Base-by-base conservation (phyloP, 2,888 invertebrate genomes). In the Augiades crinisus region DNA sequence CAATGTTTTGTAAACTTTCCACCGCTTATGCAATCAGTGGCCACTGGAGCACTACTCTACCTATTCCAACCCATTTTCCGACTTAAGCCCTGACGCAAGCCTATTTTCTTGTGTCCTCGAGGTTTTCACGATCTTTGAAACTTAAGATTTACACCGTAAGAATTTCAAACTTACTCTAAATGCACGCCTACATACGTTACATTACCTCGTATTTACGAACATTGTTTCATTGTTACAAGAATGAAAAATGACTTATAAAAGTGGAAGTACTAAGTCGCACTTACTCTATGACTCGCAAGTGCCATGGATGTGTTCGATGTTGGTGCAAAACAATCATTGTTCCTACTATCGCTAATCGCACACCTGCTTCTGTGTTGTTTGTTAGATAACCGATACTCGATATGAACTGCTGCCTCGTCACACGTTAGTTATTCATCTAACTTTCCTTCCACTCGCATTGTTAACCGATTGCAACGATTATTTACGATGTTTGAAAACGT, bases 291-390 rank as follows among this genome's bases (percentile, higher is more conserved):
- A 12, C 1, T 12, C 30, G 12, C 30, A 30, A 30, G 30, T 30
- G 10, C 30, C n/a, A 30, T 37, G 10, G 5, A 58, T 58, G 57
- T 57, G 59, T 60, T n/a, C 56, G 44, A 55, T 56, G 59, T 59
- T 30, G 55, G 44, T 47, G 57, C 55, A 53, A 59, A 62, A 63
- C 60, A 64, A n/a, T 50, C 56, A 64, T 64, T 64, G 64, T 64
- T 60, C 49, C 31, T 46, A 55, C 58, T 61, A 61, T 59, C 64
- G 63, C 54, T 30, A 30, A 21, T 33, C 37, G 55, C 47, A 45
- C 61, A 62, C 62, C 64, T 64, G 64, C 60, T 52, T 6, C 43
- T 22, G 22, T 40, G 40, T 13, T 22, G 6, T 12, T 21, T 4
- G 12, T 40, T 24, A 2, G 13, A 16, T 40, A 22, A 38, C 22